Conservation (phyloP, 2,113 vertebrate genomes). For the Elachura formosa region DNA sequence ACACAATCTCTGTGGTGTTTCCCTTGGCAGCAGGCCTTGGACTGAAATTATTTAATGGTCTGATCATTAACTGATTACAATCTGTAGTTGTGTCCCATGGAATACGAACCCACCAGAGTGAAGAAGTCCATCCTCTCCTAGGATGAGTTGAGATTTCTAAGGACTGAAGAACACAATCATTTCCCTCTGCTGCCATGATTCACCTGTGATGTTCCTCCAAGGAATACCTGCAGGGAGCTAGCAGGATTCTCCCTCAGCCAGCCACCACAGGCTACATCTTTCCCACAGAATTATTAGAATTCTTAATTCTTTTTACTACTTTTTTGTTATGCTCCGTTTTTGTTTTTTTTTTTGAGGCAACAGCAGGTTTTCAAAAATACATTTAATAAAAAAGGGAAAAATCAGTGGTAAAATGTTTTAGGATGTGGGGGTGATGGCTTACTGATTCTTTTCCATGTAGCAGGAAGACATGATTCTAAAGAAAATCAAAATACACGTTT, state of each 20-base stretch:
- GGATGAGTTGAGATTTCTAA: neutral
- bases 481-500: constrained; percentile 12
- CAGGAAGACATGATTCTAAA: constrained; percentile 30
- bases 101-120: neutral
- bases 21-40: neutral
- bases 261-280: neutral
- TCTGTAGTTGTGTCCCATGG: neutral
- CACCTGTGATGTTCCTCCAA: neutral
- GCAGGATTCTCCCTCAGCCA: neutral
- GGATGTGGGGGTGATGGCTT: constrained; percentile 7
- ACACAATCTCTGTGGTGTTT: neutral
- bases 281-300: neutral
- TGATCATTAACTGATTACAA: neutral
- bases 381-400: neutral
- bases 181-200: neutral
- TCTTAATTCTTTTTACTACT: neutral
- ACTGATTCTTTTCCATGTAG: constrained; percentile 24
- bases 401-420: neutral
- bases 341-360: neutral
- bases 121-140: neutral
- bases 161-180: neutral
- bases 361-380: neutral
- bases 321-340: neutral
- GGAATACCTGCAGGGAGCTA: neutral
- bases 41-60: neutral